Evolutionary conservation across 2,113 vertebrate species (phyloP).

Genomic region (Menura novaehollandiae): DNA sequence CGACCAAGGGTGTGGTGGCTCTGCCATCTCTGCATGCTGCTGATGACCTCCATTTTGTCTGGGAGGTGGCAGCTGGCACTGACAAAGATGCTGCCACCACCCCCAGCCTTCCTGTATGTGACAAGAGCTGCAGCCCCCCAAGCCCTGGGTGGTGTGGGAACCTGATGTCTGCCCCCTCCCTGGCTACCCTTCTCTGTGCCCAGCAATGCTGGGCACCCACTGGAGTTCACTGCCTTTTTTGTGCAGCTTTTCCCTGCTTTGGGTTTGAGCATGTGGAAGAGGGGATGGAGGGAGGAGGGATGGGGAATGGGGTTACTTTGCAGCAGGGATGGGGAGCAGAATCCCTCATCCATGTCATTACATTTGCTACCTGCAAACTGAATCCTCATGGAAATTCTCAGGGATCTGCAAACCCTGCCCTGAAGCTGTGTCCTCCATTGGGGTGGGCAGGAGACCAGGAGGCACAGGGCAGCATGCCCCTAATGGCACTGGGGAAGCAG

Average conservation of each 20-base stretch:
- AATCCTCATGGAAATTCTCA: background rate
- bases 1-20: background rate
- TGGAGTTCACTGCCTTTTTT: fast-evolving
- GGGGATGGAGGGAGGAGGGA: background rate
- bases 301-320: background rate
- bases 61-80: background rate
- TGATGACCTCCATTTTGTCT: constrained; percentile 33
- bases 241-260: background rate
- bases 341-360: fast-evolving
- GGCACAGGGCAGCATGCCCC: background rate
- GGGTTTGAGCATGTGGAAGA: background rate
- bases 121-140: background rate
- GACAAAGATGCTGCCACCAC: background rate
- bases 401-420: background rate
- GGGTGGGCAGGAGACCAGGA: background rate
- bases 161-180: fast-evolving
- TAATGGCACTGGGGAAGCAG: background rate
- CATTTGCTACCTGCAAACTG: background rate
- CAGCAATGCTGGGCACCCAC: background rate
- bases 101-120: background rate
- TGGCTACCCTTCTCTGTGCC: fast-evolving
- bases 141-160: fast-evolving
- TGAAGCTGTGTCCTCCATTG: fast-evolving
- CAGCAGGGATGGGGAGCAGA: background rate
- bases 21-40: background rate